These are phyloP conservation scores for Trachurus trachurus DNA, from an alignment of 2,797 vertebrate species.

Conservation along the genomic window DNA sequence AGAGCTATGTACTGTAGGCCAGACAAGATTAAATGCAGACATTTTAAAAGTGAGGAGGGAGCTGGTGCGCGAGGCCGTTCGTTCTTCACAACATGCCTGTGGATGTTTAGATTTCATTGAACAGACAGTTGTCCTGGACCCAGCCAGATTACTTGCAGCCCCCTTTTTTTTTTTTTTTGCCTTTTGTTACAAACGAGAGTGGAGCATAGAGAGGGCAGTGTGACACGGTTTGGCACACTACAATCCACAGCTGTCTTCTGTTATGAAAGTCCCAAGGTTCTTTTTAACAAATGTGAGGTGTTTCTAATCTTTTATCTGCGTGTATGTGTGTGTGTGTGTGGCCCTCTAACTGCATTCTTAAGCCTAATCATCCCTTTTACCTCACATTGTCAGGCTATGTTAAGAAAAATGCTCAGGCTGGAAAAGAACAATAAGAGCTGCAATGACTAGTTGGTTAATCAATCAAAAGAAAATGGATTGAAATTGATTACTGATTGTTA, in stretches of 20 bases:
- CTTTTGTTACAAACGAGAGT: slow-evolving; percentile 17
- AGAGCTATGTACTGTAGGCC: slow-evolving; percentile 43
- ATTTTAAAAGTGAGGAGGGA: slow-evolving; percentile 44
- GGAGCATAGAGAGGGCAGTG: slow-evolving; percentile 1
- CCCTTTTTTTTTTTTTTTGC: background rate
- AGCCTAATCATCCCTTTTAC: background rate
- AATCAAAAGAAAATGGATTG: background rate
- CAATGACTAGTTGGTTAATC: background rate
- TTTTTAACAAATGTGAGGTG: background rate
- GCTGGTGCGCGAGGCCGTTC: slow-evolving; percentile 20
- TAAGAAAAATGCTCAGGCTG: background rate
- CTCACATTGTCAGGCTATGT: background rate
- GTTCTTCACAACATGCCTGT: slow-evolving; percentile 36
- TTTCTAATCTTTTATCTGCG: slow-evolving; percentile 13
- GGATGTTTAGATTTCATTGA: slow-evolving; percentile 70
- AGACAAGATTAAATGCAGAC: slow-evolving; percentile 63
- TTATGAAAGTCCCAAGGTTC: slow-evolving; percentile 29
- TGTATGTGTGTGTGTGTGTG: background rate
- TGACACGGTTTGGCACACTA: slow-evolving; percentile 30
- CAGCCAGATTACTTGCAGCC: slow-evolving; percentile 33
- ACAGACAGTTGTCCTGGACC: slow-evolving; percentile 16
- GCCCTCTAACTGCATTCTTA: background rate
- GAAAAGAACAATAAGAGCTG: background rate
- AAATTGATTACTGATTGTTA: background rate
- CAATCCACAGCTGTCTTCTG: slow-evolving; percentile 9